Percentiles rank a stretch among this genome's conserved stretches.
These are phyloP conservation scores for Proteles cristata DNA, from an alignment of 2,113 vertebrate genomes.

Conservation along the genomic window DNA sequence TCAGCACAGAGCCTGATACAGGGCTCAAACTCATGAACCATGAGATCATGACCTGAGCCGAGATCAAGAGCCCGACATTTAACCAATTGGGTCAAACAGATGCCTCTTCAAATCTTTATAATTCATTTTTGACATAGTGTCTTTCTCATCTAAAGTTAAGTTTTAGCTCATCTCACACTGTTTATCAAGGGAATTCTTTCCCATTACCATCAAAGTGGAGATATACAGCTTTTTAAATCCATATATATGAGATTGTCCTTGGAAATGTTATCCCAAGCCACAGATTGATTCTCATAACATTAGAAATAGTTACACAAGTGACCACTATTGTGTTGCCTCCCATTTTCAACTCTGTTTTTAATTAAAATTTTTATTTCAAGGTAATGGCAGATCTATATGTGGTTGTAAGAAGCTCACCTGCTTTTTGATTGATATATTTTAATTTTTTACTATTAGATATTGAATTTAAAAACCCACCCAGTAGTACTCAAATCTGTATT, in stretches of 20 bases:
- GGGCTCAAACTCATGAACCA: too few species aligned
- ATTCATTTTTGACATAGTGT: neutral
- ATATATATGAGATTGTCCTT: neutral
- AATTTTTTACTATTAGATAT: neutral
- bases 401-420: neutral
- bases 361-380: slow-evolving; percentile 20
- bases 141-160: neutral
- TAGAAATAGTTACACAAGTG: neutral
- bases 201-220: neutral
- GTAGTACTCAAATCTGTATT: neutral
- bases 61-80: too few species aligned
- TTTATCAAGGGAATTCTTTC: neutral
- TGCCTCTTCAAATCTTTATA: neutral
- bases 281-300: neutral
- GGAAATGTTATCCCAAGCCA: neutral
- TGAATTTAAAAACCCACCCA: neutral
- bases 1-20: too few species aligned
- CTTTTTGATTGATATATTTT: neutral
- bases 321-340: neutral
- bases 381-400: neutral
- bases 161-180: neutral
- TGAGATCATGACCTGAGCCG: too few species aligned
- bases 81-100: too few species aligned
- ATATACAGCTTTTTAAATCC: neutral
- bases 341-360: neutral